Evolutionary conservation across 2,888 invertebrate genomes (phyloP).

Genomic region (Lapara coniferarum): DNA sequence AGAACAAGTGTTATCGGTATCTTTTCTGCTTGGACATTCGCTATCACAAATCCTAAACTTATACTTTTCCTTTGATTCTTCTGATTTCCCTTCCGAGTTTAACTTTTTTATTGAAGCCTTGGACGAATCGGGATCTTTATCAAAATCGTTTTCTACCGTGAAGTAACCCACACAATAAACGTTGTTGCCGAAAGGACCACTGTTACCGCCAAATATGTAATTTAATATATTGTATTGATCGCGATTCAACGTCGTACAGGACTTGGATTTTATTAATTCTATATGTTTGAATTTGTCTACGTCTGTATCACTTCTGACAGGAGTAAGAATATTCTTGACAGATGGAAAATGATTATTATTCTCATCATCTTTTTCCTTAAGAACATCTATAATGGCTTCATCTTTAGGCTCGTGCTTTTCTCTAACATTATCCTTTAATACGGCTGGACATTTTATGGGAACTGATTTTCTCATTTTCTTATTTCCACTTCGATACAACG

Average conservation of each 20-base stretch:
- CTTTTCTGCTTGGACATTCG: conserved; percentile 45
- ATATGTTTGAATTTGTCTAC: conserved; percentile 40
- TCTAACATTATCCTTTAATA: conserved; percentile 15
- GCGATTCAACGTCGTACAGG: conserved; percentile 48
- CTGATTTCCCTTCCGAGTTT: conserved; percentile 38
- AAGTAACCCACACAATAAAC: conserved; percentile 69
- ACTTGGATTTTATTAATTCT: conserved; percentile 50
- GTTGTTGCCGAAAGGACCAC: conserved; percentile 49
- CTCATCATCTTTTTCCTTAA: background rate
- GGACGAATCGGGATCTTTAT: conserved; percentile 31
- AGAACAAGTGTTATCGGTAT: conserved; percentile 34
- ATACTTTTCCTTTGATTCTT: conserved; percentile 37
- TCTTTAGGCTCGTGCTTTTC: background rate
- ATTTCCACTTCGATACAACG: conserved; percentile 46
- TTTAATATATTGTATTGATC: conserved; percentile 52
- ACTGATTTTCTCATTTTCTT: background rate
- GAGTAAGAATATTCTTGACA: conserved; percentile 28
- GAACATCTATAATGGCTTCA: background rate
- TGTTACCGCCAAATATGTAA: conserved; percentile 60
- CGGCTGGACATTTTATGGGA: conserved; percentile 30
- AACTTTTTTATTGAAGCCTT: conserved; percentile 36
- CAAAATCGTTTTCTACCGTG: conserved; percentile 58
- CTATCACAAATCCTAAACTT: conserved; percentile 49
- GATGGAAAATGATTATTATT: background rate
- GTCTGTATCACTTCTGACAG: conserved; percentile 51